A percentile compares a stretch with the other conserved stretches of the same genome.
Conservation (phyloP, 2,888 invertebrate species). For the Zelleria hepariella region DNA sequence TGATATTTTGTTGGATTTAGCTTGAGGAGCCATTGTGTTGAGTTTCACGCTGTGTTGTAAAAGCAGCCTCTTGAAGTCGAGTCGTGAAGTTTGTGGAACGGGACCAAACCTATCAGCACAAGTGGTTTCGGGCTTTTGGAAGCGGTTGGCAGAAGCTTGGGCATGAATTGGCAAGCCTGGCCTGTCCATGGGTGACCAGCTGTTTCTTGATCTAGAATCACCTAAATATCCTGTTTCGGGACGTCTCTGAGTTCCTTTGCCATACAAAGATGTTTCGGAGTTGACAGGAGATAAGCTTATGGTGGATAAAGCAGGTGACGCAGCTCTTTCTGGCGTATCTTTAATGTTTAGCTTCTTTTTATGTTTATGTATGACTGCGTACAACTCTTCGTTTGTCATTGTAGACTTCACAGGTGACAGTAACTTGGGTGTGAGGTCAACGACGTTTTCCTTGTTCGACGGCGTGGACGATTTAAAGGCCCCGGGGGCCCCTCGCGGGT, state of each 20-base stretch:
- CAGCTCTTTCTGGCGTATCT: constrained; percentile 61
- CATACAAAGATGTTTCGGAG: constrained; percentile 60
- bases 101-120: constrained; percentile 77
- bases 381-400: constrained; percentile 84
- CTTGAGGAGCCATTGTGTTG: constrained; percentile 65
- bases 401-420: constrained; percentile 79
- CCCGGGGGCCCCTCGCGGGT: constrained; percentile 72
- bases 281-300: constrained; percentile 64
- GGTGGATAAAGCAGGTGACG: constrained; percentile 58
- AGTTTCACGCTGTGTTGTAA: constrained; percentile 81
- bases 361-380: constrained; percentile 83
- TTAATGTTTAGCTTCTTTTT: constrained; percentile 81
- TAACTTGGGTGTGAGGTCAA: constrained; percentile 63
- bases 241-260: constrained; percentile 54
- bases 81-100: constrained; percentile 80
- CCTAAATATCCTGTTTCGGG: constrained; percentile 76
- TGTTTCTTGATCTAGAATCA: constrained; percentile 71
- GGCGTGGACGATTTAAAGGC: constrained; percentile 80
- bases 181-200: constrained; percentile 72
- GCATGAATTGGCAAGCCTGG: constrained; percentile 31
- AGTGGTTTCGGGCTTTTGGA: constrained; percentile 49
- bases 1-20: constrained; percentile 75
- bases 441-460: constrained; percentile 62
- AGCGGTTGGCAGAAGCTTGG: constrained; percentile 20
- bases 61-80: constrained; percentile 87